A percentile compares a stretch with the other conserved stretches of the same genome.
These are phyloP conservation scores for Rhabdophis nuchalis DNA, from an alignment of 2,797 vertebrate species.

Conservation along the genomic window DNA sequence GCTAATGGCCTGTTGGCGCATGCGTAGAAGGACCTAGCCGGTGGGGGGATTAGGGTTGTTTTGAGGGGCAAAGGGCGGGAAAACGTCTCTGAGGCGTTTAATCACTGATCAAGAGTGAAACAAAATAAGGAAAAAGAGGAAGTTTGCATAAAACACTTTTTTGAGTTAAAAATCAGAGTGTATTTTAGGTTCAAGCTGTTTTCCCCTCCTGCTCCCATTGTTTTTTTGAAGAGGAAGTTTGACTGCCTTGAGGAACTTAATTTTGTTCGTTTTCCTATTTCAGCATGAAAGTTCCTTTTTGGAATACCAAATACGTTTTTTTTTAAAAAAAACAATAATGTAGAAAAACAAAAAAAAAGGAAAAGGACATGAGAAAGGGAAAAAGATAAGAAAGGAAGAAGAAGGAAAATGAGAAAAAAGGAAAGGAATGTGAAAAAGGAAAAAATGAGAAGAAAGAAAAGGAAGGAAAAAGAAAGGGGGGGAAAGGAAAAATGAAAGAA, in stretches of 20 bases:
- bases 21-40: neutral
- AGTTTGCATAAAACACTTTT: neutral
- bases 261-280: neutral
- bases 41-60: fast-evolving
- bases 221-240: neutral
- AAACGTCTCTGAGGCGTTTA: neutral
- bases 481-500: too few relatives aligned
- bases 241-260: neutral
- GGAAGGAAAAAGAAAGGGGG: too few relatives aligned
- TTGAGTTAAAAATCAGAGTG: neutral
- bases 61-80: neutral
- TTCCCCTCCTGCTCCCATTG: too few relatives aligned
- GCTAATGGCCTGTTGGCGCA: neutral
- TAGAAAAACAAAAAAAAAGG: neutral
- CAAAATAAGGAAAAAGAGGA: too few relatives aligned
- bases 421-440: neutral
- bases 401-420: neutral
- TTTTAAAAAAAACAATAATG: too few relatives aligned
- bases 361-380: neutral
- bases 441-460: too few relatives aligned
- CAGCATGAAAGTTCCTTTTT: neutral
- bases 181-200: neutral
- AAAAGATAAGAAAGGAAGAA: neutral
- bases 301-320: neutral
- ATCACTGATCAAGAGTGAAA: neutral